Evolutionary conservation across 2,797 vertebrate species (phyloP).

Genomic region (Echeneis naucrates): DNA sequence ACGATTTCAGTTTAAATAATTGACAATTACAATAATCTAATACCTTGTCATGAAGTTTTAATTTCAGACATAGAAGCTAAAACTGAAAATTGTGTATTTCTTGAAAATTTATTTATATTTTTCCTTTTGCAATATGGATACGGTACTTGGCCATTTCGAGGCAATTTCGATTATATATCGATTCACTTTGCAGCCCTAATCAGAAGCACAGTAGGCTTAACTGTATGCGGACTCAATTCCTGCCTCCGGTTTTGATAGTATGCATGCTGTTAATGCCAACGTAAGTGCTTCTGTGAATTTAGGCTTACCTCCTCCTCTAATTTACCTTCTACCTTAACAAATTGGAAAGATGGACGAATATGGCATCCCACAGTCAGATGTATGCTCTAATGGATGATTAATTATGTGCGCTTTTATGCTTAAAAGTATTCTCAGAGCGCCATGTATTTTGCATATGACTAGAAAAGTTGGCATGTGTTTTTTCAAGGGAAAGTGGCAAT

Average conservation of each 20-base stretch:
- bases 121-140: too few relatives aligned
- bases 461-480: constrained; percentile 32
- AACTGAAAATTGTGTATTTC: too few relatives aligned
- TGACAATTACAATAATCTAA: too few relatives aligned
- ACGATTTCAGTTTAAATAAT: too few relatives aligned
- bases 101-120: too few relatives aligned
- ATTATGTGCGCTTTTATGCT: constrained; percentile 45
- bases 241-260: constrained; percentile 40
- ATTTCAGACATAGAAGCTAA: too few relatives aligned
- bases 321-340: constrained; percentile 49
- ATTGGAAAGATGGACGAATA: constrained; percentile 39
- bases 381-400: constrained; percentile 57
- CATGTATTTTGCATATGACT: constrained; percentile 22
- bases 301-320: constrained; percentile 33
- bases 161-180: too few relatives aligned
- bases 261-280: constrained; percentile 46
- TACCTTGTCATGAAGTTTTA: too few relatives aligned
- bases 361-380: constrained; percentile 39
- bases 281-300: constrained; percentile 50
- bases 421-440: constrained; percentile 36
- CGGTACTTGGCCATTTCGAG: too few relatives aligned
- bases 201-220: not conserved
- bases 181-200: not conserved
- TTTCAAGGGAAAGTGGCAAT: constrained; percentile 42
- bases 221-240: constrained; percentile 13